Conservation (phyloP, 2,888 invertebrate species). For the Oxycera nigricornis region DNA sequence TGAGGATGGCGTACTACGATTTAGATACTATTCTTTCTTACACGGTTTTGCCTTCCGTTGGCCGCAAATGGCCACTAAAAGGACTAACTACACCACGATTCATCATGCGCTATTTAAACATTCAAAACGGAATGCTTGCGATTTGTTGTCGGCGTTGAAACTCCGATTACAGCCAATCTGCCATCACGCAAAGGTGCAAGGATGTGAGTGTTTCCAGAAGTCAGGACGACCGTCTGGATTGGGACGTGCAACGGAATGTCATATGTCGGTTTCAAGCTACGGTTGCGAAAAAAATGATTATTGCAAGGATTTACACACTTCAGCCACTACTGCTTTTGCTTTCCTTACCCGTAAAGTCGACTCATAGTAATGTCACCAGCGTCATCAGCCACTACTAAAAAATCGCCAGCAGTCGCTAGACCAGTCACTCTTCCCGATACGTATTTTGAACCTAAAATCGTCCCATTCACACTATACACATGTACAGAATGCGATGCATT, state of each 20-base stretch:
- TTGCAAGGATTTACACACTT: background rate
- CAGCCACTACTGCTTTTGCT: too few relatives aligned
- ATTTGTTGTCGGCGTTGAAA: constrained; percentile 57
- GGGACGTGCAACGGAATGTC: constrained; percentile 65
- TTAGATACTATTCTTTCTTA: too few relatives aligned
- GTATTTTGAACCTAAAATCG: constrained; percentile 63
- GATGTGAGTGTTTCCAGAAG: constrained; percentile 66
- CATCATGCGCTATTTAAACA: constrained; percentile 52
- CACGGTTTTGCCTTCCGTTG: too few relatives aligned
- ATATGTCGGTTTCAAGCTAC: constrained; percentile 63
- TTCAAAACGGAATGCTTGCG: constrained; percentile 61
- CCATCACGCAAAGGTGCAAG: constrained; percentile 68
- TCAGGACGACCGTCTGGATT: constrained; percentile 64
- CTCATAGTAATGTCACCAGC: constrained; percentile 66
- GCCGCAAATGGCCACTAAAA: too few relatives aligned
- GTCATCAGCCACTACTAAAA: constrained; percentile 64
- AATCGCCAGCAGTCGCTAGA: constrained; percentile 62
- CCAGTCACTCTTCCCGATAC: constrained; percentile 64
- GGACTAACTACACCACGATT: too few relatives aligned
- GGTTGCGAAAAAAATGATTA: background rate
- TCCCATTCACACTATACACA: constrained; percentile 65
- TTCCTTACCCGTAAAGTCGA: constrained; percentile 63
- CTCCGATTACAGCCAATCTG: constrained; percentile 63
- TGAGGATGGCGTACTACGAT: too few relatives aligned
- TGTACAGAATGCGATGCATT: constrained; percentile 64